Evolutionary conservation across 2,888 invertebrate species (phyloP), one percentile per base, ranked within the genome.

Genomic region (Andrena dorsata): DNA sequence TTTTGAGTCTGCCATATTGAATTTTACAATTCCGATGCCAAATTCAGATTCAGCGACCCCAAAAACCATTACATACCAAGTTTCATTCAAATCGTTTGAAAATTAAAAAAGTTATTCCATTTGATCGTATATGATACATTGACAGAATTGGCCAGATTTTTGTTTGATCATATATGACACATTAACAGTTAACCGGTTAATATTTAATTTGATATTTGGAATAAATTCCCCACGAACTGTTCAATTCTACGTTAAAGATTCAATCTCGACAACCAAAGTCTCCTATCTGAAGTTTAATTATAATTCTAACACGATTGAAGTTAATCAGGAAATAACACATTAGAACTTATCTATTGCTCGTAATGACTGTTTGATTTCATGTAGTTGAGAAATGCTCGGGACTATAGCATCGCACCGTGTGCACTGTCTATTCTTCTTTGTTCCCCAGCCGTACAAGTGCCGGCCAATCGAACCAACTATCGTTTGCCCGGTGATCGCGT

Each of bases 401-500:
- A 35, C 30, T 74, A 58, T 56, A 32, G 16, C 1, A 10, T 26
- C 47, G 51, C 51, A 6, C 20, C 6, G 51, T 1, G 16, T 49
- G 71, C 20, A 20, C 26, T n/a, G 32, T 65, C 32, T 16, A 3
- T 32, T 60, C 41, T 35, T 71, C 61, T 60, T 74, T 60, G 49
- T 65, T 28, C 10, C 58, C 1, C 16, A 3, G 10, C 2, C 23
- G 32, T 30, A 16, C 26, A 10, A 16, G 23, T 10, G 16, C 13
- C 35, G 41, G 28, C n/a, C 32, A 56, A 61, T 60, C 65, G 61
- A 65, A 60, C 41, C 60, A 30, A 47, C 49, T 26, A 56, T 66
- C 61, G 56, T 79, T 75, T 30, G 13, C 1, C 1, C 10, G 58
- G 35, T 65, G 41, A 78, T 72, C 64, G 8, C 74, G 66, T 58